Percentiles rank a stretch among this genome's conserved stretches.
Evolutionary conservation across 92 coral and sea anemone species (phyloP).

Genomic region (Paramuricea clavata): DNA sequence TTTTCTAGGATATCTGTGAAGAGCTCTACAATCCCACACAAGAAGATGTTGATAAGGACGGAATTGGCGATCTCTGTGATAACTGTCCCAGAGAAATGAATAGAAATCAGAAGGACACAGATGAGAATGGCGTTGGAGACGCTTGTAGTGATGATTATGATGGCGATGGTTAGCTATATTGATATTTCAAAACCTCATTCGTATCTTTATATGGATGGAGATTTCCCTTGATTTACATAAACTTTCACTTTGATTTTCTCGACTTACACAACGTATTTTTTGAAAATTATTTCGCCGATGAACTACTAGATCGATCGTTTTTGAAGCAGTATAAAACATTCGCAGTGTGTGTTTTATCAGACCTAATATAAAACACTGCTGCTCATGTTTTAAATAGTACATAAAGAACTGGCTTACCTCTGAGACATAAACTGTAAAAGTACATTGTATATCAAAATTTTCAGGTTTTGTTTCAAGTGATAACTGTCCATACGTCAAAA

Average conservation of each 20-base stretch:
- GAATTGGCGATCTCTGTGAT: slow-evolving; percentile 57
- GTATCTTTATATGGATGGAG: too few species aligned
- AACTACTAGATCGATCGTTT: too few species aligned
- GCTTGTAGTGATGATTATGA: slow-evolving; percentile 83
- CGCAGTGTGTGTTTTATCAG: too few species aligned
- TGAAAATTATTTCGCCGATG: too few species aligned
- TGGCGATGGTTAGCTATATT: slow-evolving; percentile 80
- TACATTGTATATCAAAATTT: too few species aligned
- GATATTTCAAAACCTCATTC: neutral
- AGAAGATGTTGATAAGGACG: slow-evolving; percentile 12
- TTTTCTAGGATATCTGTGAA: slow-evolving; percentile 28
- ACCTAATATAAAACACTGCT: too few species aligned
- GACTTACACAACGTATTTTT: too few species aligned
- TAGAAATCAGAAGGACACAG: slow-evolving; percentile 85
- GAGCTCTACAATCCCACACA: slow-evolving; percentile 20
- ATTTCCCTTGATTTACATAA: too few species aligned
- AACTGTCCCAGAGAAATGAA: slow-evolving; percentile 79
- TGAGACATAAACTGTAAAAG: neutral
- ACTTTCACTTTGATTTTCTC: too few species aligned
- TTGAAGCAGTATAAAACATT: too few species aligned
- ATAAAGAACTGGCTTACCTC: neutral
- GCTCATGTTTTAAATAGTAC: too few species aligned
- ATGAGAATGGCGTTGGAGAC: slow-evolving; percentile 86
- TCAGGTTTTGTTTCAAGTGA: slow-evolving; percentile 29
- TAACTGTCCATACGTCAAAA: slow-evolving; percentile 87